These are phyloP conservation scores for Melinaea marsaeus DNA, from an alignment of 2,888 invertebrate species.

Conservation along the genomic window DNA sequence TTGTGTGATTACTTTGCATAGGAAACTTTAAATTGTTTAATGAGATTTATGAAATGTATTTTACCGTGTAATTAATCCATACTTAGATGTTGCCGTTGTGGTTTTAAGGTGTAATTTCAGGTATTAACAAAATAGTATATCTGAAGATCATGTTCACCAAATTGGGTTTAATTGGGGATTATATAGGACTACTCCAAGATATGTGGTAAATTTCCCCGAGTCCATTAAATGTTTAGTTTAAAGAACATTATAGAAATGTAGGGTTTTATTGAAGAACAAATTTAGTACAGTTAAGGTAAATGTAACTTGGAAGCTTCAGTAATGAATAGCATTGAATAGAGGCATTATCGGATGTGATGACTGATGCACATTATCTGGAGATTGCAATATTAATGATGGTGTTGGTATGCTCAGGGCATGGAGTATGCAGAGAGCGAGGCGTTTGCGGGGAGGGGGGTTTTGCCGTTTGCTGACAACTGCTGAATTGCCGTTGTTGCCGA, in stretches of 20 bases:
- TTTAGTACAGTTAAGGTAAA: conserved; percentile 5
- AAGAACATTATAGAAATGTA: conserved; percentile 3
- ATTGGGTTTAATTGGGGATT: conserved; percentile 67
- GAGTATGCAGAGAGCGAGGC: conserved; percentile 71
- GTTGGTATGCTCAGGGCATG: conserved; percentile 77
- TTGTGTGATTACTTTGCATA: not conserved
- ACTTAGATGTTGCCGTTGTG: conserved; percentile 44
- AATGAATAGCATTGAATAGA: not conserved
- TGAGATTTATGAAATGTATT: conserved; percentile 24
- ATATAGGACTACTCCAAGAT: conserved; percentile 52
- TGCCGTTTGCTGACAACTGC: conserved; percentile 75
- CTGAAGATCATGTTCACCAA: conserved; percentile 59
- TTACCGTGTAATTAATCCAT: conserved; percentile 45
- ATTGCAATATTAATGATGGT: conserved; percentile 55
- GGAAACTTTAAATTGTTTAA: not conserved
- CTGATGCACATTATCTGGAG: not conserved
- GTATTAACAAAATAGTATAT: conserved; percentile 44
- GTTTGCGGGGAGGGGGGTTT: conserved; percentile 68
- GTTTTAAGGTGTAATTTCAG: conserved; percentile 65
- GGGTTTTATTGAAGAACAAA: conserved; percentile 3
- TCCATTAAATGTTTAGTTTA: not conserved
- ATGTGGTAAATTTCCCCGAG: conserved; percentile 53
- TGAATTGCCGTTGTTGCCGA: conserved; percentile 76
- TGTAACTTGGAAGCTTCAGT: conserved; percentile 2
- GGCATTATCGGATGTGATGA: not conserved